Evolutionary conservation across 2,888 invertebrate genomes (phyloP), one percentile per base, ranked within the genome.

Genomic region (Marasmarcha lunaedactyla): DNA sequence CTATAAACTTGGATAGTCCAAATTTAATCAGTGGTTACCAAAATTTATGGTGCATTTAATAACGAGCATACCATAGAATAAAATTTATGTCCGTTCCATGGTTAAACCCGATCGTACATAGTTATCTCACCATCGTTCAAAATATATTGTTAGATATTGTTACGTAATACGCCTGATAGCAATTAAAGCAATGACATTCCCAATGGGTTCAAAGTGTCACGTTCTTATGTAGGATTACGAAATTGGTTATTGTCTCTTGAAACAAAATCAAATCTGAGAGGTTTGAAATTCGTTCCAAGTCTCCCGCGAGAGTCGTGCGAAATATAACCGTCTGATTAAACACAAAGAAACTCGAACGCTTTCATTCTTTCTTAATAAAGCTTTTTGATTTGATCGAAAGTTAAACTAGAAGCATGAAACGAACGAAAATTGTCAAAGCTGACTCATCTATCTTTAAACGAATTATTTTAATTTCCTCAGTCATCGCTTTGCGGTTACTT

Each of bases 401-500:
- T 71, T 66, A 65, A n/a, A 69, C 61, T 56, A 56, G 54, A 52
- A 73, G 71, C 73, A 72, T 70, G 51, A 63, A 5, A 20, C 13
- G 4, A 15, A 26, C 10, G 9, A 20, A n/a, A 9, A 30, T 30
- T 11, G 30, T 11, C 30, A 30, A 20, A 3, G 30, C 30, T 30
- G 30, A 30, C n/a, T 30, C 30, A 30, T 30, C 30, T 9, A 7
- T 30, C 30, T 30, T 63, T 76, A 69, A 76, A 78, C 77, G 76
- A 72, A 79, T 79, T 73, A 79, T 72, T 67, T 69, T 69, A 69
- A 73, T 78, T 74, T 69, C 59, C 68, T 66, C 70, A 71, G 57
- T 63, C 68, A 69, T 60, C 62, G 54, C 55, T 34, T 13, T 60
- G 56, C 52, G 56, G 63, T 63, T 70, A 69, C 67, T 57, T 58